phyloP scores from a whole-genome alignment of 2,797 vertebrate species.

The Tiaroga cobitis region DNA sequence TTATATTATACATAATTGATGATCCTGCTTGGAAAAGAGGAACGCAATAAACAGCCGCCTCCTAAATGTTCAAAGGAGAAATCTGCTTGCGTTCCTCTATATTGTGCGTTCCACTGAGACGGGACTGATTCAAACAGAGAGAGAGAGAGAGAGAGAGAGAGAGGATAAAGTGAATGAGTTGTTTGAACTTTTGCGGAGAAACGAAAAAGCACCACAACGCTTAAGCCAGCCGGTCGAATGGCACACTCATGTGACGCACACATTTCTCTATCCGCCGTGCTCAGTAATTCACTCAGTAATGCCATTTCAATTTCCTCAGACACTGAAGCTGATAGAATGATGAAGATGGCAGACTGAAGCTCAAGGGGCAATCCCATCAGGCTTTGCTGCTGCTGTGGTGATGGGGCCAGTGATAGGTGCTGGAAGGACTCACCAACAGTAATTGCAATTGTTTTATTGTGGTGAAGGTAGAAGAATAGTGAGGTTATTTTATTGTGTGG shows the following conservation, averaged over 20 bases:
- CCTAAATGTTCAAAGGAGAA: slow-evolving; percentile 65
- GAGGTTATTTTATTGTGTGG: not conserved
- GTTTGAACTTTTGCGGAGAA: slow-evolving; percentile 50
- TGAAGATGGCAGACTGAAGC: slow-evolving; percentile 18
- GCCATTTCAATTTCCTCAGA: slow-evolving; percentile 47
- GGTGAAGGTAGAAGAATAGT: not conserved
- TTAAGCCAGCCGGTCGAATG: slow-evolving; percentile 61
- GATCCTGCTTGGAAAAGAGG: slow-evolving; percentile 56
- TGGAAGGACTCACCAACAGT: not conserved
- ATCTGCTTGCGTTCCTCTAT: slow-evolving; percentile 47
- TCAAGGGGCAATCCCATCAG: slow-evolving; percentile 31
- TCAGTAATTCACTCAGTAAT: slow-evolving; percentile 42
- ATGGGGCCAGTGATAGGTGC: slow-evolving; percentile 16
- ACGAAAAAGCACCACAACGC: slow-evolving; percentile 61
- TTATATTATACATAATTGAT: slow-evolving; percentile 72
- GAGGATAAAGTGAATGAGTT: slow-evolving; percentile 19
- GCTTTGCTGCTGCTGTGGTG: slow-evolving; percentile 24
- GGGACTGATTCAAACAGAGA: slow-evolving; percentile 34
- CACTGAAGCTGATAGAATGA: slow-evolving; percentile 36
- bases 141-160: not conserved
- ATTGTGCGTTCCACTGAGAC: slow-evolving; percentile 44
- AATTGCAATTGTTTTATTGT: slow-evolving; percentile 38
- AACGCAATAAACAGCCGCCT: slow-evolving; percentile 32
- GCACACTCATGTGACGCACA: slow-evolving; percentile 53
- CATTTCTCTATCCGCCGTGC: slow-evolving; percentile 38